These are phyloP conservation scores for Clarias gariepinus DNA, from an alignment of 2,113 vertebrate species.

Conservation along the genomic window DNA sequence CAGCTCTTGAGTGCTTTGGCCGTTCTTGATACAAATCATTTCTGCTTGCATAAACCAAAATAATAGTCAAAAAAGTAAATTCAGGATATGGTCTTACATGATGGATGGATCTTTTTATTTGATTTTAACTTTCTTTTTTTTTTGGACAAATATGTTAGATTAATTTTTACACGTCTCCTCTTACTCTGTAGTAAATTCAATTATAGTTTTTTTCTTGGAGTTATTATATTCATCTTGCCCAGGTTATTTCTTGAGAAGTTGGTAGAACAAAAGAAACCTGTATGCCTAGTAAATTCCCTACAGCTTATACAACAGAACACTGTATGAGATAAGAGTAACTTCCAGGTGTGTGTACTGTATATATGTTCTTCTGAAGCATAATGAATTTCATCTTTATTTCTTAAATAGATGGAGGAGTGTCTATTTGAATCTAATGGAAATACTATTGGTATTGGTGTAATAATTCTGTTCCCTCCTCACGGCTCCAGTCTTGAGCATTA, in stretches of 20 bases:
- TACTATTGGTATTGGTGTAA: neutral
- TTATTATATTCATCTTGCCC: neutral
- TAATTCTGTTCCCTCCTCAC: neutral
- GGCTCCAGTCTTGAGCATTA: neutral
- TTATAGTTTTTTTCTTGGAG: neutral
- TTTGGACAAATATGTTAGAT: neutral
- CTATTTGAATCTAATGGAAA: conserved; percentile 36
- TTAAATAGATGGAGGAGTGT: neutral
- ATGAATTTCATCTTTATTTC: neutral
- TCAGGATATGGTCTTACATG: too few species aligned
- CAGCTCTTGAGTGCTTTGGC: too few species aligned
- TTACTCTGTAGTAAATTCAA: neutral
- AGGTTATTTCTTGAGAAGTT: neutral
- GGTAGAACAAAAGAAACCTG: neutral
- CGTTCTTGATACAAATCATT: too few species aligned
- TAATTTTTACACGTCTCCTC: too few species aligned
- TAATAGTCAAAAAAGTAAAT: too few species aligned
- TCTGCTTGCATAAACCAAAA: too few species aligned
- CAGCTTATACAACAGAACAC: neutral
- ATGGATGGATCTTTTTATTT: too few species aligned
- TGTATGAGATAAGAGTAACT: neutral
- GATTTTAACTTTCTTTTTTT: neutral
- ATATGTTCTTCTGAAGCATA: neutral
- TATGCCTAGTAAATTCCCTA: neutral
- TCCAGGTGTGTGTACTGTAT: neutral